These are phyloP conservation scores for Tethya wilhelma DNA, from an alignment of 37 sponge, comb jelly and placozoan genomes.

Conservation along the genomic window DNA sequence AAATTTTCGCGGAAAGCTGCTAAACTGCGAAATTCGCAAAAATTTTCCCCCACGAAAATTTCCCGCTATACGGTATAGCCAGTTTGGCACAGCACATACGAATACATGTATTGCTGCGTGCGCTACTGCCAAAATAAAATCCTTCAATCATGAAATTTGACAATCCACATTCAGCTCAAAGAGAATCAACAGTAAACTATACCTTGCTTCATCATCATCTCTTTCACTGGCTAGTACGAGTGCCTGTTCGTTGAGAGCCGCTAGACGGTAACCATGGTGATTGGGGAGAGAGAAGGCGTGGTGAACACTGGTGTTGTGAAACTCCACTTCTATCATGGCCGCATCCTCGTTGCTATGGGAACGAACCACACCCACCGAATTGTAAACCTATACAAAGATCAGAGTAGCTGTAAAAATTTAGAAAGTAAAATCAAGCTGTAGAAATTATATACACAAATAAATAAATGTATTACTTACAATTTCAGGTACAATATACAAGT, in stretches of 20 bases:
- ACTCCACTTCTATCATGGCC: slow-evolving; percentile 74
- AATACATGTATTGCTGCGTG: no score
- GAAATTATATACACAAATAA: not conserved
- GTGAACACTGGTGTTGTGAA: slow-evolving; percentile 61
- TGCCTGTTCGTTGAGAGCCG: slow-evolving; percentile 50
- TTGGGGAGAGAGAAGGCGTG: slow-evolving; percentile 80
- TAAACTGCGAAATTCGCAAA: no score
- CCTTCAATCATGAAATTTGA: no score
- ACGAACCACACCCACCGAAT: slow-evolving; percentile 78
- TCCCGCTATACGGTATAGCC: no score
- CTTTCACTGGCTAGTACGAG: slow-evolving; percentile 62
- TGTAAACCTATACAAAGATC: slow-evolving; percentile 56
- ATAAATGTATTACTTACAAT: not conserved
- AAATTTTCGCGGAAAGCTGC: no score
- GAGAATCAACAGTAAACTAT: no score
- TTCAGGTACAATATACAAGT: not conserved
- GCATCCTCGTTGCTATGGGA: slow-evolving; percentile 63
- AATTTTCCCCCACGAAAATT: no score
- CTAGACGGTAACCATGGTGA: slow-evolving; percentile 59
- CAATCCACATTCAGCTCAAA: no score
- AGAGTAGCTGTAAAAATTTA: not conserved
- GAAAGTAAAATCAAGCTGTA: not conserved
- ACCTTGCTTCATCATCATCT: slow-evolving; percentile 56
- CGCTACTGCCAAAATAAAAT: no score
- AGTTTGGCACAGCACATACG: no score